A percentile compares a stretch with the other conserved stretches of the same genome.
Conservation (phyloP, 2,113 vertebrate species). For the Patagioenas fasciata region DNA sequence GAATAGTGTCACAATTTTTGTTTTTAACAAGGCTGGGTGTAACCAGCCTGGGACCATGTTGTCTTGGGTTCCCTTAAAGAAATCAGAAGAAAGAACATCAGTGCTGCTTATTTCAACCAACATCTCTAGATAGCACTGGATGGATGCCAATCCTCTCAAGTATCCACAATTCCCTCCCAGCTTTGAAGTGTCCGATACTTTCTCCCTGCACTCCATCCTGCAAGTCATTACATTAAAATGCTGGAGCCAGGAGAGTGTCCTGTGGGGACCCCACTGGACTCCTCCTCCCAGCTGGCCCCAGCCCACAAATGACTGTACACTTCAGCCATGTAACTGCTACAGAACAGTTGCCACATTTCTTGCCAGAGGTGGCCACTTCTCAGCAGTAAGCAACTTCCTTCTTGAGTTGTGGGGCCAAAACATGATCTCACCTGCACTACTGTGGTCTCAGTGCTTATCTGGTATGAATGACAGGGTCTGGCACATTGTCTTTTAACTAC, state of each 20-base stretch:
- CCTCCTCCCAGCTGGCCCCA: constrained; percentile 22
- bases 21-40: constrained; percentile 28
- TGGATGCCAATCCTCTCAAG: constrained; percentile 22
- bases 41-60: constrained; percentile 9
- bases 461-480: background rate
- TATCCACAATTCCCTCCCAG: constrained; percentile 13
- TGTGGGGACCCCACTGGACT: constrained; percentile 18
- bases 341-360: constrained; percentile 6
- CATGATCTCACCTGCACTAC: constrained; percentile 19
- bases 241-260: constrained; percentile 24
- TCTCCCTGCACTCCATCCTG: background rate
- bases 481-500: background rate
- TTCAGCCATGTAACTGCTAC: background rate
- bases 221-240: background rate
- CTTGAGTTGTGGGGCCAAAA: background rate
- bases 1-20: background rate
- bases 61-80: constrained; percentile 27
- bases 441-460: background rate
- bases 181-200: constrained; percentile 38
- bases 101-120: constrained; percentile 37
- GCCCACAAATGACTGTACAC: constrained; percentile 24
- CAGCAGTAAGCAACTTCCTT: background rate
- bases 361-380: constrained; percentile 26
- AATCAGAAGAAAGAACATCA: constrained; percentile 29
- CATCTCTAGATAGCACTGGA: constrained; percentile 44